A percentile compares a stretch with the other conserved stretches of the same genome.
phyloP scores from a whole-genome alignment of 2,888 invertebrate genomes.

The Colostygia pectinataria region DNA sequence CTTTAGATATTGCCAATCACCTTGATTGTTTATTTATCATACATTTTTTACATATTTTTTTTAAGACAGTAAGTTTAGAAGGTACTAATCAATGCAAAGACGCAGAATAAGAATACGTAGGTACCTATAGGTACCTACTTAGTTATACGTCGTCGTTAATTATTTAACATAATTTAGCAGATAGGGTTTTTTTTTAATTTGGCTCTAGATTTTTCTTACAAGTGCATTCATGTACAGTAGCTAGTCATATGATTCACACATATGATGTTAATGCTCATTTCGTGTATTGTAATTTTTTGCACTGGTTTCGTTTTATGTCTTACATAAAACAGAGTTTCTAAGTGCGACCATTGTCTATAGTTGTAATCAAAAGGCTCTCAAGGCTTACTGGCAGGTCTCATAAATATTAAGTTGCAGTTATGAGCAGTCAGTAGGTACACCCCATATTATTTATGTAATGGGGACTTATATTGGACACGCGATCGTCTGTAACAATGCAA shows the following conservation, averaged over 20 bases:
- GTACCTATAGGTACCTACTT: too few relatives aligned
- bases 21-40: too few relatives aligned
- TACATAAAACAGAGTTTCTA: slow-evolving; percentile 41
- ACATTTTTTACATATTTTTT: too few relatives aligned
- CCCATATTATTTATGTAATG: slow-evolving; percentile 78
- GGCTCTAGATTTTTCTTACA: neutral
- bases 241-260: slow-evolving; percentile 52
- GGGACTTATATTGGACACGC: slow-evolving; percentile 79
- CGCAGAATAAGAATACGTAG: too few relatives aligned
- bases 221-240: neutral
- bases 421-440: slow-evolving; percentile 54
- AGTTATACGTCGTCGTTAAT: too few relatives aligned
- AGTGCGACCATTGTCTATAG: slow-evolving; percentile 49
- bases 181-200: too few relatives aligned
- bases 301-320: slow-evolving; percentile 35
- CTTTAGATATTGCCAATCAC: too few relatives aligned
- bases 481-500: slow-evolving; percentile 78
- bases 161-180: too few relatives aligned
- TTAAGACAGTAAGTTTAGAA: too few relatives aligned
- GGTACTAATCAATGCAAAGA: too few relatives aligned
- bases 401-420: slow-evolving; percentile 61
- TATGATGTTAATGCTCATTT: slow-evolving; percentile 31
- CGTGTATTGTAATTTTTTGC: slow-evolving; percentile 15
- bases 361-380: slow-evolving; percentile 45
- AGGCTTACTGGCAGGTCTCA: slow-evolving; percentile 57